Evolutionary conservation across 1,140 invertebrate genomes (phyloP), one percentile per base, ranked within the genome.

Genomic region (Caenorhabditis tropicalis): DNA sequence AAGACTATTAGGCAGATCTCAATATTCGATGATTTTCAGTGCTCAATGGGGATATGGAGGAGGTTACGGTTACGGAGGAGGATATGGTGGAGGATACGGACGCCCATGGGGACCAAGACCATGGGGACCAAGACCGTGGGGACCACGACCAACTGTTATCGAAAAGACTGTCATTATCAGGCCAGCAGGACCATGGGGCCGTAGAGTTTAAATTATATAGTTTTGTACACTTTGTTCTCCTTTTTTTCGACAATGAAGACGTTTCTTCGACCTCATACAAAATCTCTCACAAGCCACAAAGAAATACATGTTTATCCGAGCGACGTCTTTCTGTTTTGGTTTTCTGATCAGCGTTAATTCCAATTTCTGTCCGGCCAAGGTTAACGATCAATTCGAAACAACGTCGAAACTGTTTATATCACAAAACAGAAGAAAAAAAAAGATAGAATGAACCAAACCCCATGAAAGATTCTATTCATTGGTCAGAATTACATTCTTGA

Each of bases 81-180:
- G 65, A 39, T 74, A 74, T 43, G 65, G 65, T 36, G 65, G n/a
- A n/a, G n/a, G 65, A 74, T 74, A 74, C n/a, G 65, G 65, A 74
- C 33, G 65, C 1, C 65, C 65, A 74, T 74, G 65, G 65, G 65
- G 65, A 43, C 65, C 65, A 43, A n/a, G 65, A 74, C 65, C 65
- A 24, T 74, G 65, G 65, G 65, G 65, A 24, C 65, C 65, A 16
- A 21, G 65, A 74, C 65, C 65, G 12, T 74, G 65, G 65, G 65
- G 65, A 43, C 65, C 65, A 43, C 36, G 65, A 43, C 65, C 65
- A 74, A 74, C 65, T 33, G 65, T 74, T 21, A 74, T 74, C 24
- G 65, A 74, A 36, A 74, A 74, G 65, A 74, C 65, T 0, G 65
- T 74, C 36, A 74, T 74, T 9, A 74, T 74, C 65, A 21, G 65